Conservation (phyloP, 1,140 invertebrate species). For the Nautilus pompilius region DNA sequence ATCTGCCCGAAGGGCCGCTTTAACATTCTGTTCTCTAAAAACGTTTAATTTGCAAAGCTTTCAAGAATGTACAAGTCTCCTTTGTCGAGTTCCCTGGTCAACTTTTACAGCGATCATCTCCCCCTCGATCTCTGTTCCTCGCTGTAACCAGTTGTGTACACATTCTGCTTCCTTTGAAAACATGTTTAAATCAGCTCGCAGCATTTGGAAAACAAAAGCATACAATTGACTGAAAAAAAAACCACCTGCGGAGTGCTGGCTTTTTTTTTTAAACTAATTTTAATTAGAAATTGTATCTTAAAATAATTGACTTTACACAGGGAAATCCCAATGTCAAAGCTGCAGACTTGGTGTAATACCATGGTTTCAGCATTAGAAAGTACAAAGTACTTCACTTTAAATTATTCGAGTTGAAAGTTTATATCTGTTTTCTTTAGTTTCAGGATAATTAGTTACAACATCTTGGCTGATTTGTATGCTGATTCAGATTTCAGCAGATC, state of each 20-base stretch:
- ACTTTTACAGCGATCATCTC: too few relatives aligned
- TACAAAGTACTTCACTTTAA: not conserved
- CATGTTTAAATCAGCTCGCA: too few relatives aligned
- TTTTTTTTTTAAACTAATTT: not conserved
- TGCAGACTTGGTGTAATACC: not conserved
- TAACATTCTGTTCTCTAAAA: too few relatives aligned
- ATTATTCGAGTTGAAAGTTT: not conserved
- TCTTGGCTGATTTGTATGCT: slow-evolving; percentile 83
- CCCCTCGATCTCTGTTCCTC: too few relatives aligned
- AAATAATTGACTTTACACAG: not conserved
- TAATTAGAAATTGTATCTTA: not conserved
- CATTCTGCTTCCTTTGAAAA: too few relatives aligned
- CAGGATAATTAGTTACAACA: slow-evolving; percentile 81
- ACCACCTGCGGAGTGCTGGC: not conserved
- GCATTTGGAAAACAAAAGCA: too few relatives aligned
- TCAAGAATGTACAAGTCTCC: too few relatives aligned
- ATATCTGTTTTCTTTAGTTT: slow-evolving; percentile 63
- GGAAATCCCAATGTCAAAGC: not conserved
- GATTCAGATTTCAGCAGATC: slow-evolving; percentile 70
- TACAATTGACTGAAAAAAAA: too few relatives aligned
- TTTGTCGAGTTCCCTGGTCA: too few relatives aligned
- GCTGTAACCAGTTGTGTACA: too few relatives aligned
- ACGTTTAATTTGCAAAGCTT: too few relatives aligned
- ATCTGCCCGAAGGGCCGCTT: too few relatives aligned
- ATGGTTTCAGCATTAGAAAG: not conserved